A percentile compares a stretch with the other conserved stretches of the same genome.
phyloP scores from a whole-genome alignment of 2,888 invertebrate genomes.

The Actias luna region DNA sequence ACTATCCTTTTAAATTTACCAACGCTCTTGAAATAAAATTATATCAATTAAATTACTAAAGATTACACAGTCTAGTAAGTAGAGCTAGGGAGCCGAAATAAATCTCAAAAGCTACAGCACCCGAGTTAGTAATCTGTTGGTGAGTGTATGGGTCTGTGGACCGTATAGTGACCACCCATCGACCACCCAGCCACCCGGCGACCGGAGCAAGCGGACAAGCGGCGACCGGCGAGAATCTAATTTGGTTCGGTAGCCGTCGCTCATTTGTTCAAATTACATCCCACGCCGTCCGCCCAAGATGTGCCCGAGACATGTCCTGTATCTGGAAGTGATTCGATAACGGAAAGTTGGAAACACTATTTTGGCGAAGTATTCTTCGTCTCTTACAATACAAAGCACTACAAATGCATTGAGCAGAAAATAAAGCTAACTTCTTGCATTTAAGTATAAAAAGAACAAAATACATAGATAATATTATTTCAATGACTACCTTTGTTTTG shows the following conservation, averaged over 20 bases:
- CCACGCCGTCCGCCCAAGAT: slow-evolving; percentile 38
- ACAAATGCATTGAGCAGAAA: slow-evolving; percentile 6
- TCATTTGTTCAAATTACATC: slow-evolving; percentile 82
- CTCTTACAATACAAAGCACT: slow-evolving; percentile 3
- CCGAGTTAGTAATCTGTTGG: slow-evolving; percentile 58
- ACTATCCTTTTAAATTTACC: no score
- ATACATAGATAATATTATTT: neutral
- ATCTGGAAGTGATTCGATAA: slow-evolving; percentile 20
- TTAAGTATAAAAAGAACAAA: neutral
- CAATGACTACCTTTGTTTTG: neutral
- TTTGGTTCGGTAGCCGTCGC: slow-evolving; percentile 83
- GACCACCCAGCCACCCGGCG: slow-evolving; percentile 16
- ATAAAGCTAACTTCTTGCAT: slow-evolving; percentile 1
- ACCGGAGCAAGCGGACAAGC: slow-evolving; percentile 27
- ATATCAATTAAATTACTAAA: neutral
- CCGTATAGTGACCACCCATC: slow-evolving; percentile 11
- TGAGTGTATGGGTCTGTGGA: slow-evolving; percentile 25
- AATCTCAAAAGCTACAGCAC: slow-evolving; percentile 42
- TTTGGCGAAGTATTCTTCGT: neutral
- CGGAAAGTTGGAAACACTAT: neutral
- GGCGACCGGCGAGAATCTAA: slow-evolving; percentile 79
- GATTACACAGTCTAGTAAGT: neutral
- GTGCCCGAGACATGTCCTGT: slow-evolving; percentile 34
- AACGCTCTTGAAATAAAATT: no score
- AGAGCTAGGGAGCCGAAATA: slow-evolving; percentile 37